Evolutionary conservation across 2,113 vertebrate genomes (phyloP).

Genomic region (Myrmecobius fasciatus): DNA sequence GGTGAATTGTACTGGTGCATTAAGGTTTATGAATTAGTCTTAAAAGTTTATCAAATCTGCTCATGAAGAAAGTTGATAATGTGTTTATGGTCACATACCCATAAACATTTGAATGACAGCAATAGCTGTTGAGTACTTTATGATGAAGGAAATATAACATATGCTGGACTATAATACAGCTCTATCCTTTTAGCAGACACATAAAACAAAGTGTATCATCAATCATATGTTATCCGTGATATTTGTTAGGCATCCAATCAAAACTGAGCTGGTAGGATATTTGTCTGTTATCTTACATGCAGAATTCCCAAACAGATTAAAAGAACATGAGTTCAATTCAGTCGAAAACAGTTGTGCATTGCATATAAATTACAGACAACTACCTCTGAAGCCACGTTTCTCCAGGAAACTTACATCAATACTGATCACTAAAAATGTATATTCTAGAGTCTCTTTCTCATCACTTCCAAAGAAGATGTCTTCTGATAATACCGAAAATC

Average conservation of each 20-base stretch:
- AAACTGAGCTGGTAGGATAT: slow-evolving; percentile 46
- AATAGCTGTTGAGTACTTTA: slow-evolving; percentile 36
- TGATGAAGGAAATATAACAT: slow-evolving; percentile 63
- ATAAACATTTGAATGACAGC: slow-evolving; percentile 61
- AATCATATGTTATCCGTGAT: slow-evolving; percentile 55
- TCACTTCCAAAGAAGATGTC: not conserved
- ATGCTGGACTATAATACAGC: slow-evolving; percentile 60
- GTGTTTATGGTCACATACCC: slow-evolving; percentile 42
- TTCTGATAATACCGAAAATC: slow-evolving; percentile 29
- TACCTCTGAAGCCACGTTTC: not conserved
- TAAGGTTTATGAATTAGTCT: slow-evolving; percentile 43
- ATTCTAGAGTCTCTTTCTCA: slow-evolving; percentile 13
- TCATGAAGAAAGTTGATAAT: slow-evolving; percentile 45
- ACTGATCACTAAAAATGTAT: not conserved
- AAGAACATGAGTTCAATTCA: slow-evolving; percentile 50
- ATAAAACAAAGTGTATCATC: slow-evolving; percentile 52
- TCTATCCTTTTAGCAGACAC: slow-evolving; percentile 53
- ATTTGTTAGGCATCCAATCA: slow-evolving; percentile 65
- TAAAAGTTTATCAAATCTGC: slow-evolving; percentile 33
- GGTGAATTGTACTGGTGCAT: slow-evolving; percentile 33
- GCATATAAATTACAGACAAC: slow-evolving; percentile 55
- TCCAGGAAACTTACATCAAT: slow-evolving; percentile 5
- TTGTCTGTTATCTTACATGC: slow-evolving; percentile 64
- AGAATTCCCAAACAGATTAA: slow-evolving; percentile 60
- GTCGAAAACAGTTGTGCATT: slow-evolving; percentile 39